These are phyloP conservation scores for Pollenia griseotomentosa DNA, from an alignment of 2,888 invertebrate species.

Conservation along the genomic window DNA sequence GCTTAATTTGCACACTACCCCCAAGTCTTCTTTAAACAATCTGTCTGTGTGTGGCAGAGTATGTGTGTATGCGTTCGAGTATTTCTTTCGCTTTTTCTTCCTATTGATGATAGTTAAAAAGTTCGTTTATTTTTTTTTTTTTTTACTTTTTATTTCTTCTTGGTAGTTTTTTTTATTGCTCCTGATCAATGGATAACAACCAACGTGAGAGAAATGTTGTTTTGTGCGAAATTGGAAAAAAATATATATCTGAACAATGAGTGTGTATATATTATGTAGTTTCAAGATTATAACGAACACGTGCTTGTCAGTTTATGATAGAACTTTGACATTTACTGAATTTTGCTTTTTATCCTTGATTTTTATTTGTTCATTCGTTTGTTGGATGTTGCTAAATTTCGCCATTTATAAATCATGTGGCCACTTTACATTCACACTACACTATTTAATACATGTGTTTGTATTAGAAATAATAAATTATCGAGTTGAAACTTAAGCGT, in stretches of 20 bases:
- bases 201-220: slow-evolving; percentile 52
- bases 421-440: slow-evolving; percentile 17
- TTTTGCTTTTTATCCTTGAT: slow-evolving; percentile 21
- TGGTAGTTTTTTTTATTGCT: slow-evolving; percentile 30
- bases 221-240: neutral
- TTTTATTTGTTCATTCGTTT: slow-evolving; percentile 7
- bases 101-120: neutral
- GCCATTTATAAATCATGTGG: slow-evolving; percentile 36
- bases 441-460: neutral
- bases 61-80: neutral
- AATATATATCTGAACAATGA: slow-evolving; percentile 1
- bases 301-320: slow-evolving; percentile 69
- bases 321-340: slow-evolving; percentile 67
- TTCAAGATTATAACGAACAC: slow-evolving; percentile 59
- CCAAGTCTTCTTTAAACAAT: slow-evolving; percentile 2
- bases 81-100: slow-evolving; percentile 38
- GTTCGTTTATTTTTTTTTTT: slow-evolving; percentile 57
- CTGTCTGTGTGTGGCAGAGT: neutral
- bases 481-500: slow-evolving; percentile 28
- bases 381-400: slow-evolving; percentile 21
- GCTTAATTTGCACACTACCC: neutral
- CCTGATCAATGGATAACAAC: slow-evolving; percentile 62
- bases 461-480: slow-evolving; percentile 44
- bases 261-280: slow-evolving; percentile 15
- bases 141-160: neutral